Evolutionary conservation across 2,888 invertebrate genomes (phyloP), one percentile per base, ranked within the genome.

Genomic region (Argynnis bischoffii): DNA sequence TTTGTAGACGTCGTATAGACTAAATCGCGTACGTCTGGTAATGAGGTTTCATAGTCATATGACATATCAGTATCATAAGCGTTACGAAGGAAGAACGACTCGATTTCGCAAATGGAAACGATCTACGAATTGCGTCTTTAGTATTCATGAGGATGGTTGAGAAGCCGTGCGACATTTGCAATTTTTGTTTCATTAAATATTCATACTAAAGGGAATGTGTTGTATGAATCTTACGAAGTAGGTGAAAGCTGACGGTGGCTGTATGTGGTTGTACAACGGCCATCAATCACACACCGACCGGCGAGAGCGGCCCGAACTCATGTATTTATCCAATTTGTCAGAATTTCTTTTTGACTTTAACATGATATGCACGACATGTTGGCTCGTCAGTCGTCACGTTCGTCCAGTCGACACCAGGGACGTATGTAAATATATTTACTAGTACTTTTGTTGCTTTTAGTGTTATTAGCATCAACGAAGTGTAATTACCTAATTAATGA

Each of bases 151-250:
- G 82, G 81, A 80, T 81, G 84, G 83, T 79, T 84, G 87, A 85
- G 85, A 85, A 86, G 86, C 84, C 81, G 85, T 82, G 81, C 84
- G 88, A 89, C 90, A 88, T 91, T 90, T 88, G 89, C 88, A 90
- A 91, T 90, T 90, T 90, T 92, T 90, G 90, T 90, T 88, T 90
- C 89, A 90, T 92, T 90, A 91, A 84, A 83, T 88, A 89, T 92
- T 91, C 88, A 89, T 88, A 86, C 87, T 85, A 87, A 85, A 87
- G 85, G 85, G 87, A 87, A 88, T 85, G 88, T 85, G 82, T 81
- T 76, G 81, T 82, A 86, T 85, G 86, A 87, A 86, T 87, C 84
- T 77, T 76, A 75, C 76, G 74, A 82, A 80, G 68, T 70, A 69
- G 63, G 72, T 67, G 70, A 69, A 78, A 77, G 74, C 66, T 73